Percentiles rank a stretch among this genome's conserved stretches.
Conservation (phyloP, 2,888 invertebrate species). For the Abrostola triplasia region DNA sequence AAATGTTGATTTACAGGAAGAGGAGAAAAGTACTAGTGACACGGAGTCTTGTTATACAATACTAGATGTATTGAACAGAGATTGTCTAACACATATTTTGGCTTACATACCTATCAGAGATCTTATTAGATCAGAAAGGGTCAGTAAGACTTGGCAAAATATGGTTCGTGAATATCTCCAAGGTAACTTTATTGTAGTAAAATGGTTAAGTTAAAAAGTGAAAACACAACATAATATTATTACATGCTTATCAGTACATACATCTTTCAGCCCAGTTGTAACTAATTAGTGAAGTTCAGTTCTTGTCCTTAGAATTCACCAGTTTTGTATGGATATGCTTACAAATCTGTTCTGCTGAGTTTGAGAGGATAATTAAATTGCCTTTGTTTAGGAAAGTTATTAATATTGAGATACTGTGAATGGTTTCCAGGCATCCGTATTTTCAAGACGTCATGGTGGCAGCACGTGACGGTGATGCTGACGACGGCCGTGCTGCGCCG, state of each 20-base stretch:
- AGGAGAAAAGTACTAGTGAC: conserved; percentile 24
- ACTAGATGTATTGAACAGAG: conserved; percentile 86
- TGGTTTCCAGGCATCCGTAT: conserved; percentile 69
- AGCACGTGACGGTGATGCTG: conserved; percentile 69
- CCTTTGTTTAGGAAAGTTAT: background rate
- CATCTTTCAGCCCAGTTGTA: no score
- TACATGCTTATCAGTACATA: no score
- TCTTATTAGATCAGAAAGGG: conserved; percentile 87
- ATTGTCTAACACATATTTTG: conserved; percentile 87
- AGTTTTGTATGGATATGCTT: no score
- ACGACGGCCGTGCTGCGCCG: conserved; percentile 85
- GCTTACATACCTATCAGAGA: conserved; percentile 85
- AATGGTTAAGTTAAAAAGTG: background rate
- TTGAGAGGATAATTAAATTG: no score
- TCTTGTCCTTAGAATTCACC: no score
- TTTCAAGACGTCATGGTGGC: conserved; percentile 83
- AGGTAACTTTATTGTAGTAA: conserved; percentile 60
- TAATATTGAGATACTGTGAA: background rate
- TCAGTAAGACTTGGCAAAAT: conserved; percentile 87
- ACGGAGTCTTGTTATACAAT: conserved; percentile 58
- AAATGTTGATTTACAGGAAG: conserved; percentile 26
- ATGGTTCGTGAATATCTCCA: conserved; percentile 85
- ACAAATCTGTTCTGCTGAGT: no score
- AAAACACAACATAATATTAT: no score
- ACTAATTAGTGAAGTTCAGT: no score